Base-by-base conservation (phyloP, 1,140 invertebrate species). In the Musca vetustissima region DNA sequence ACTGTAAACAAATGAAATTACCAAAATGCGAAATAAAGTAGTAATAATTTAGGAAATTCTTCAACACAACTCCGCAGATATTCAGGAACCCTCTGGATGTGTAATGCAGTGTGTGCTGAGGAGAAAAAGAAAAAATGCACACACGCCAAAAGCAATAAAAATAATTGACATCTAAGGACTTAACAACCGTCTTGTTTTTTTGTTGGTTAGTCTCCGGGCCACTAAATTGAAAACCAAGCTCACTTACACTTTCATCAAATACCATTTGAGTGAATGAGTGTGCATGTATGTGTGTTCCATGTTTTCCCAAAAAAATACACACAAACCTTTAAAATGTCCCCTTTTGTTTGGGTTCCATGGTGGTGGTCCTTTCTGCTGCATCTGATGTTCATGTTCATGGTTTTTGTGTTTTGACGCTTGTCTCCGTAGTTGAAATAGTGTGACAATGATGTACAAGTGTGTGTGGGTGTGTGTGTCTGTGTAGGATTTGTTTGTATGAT, bases 151-250 rank as follows among this genome's bases (percentile, higher is more conserved):
- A 49, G 69, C 53, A 67, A 67, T 70, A 70, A 70, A 67, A 70
- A 67, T 70, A 70, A 70, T 70, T 70, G 69, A 67, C 69, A 67
- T 57, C 69, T 59, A 68, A 67, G 69, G 69, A 70, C 65, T 55
- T 69, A 43, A 43, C 36, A 43, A 25, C 21, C 19, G n/a, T n/a
- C n/a, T n/a, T n/a, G 8, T 1, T 22, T 53, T 61, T 57, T 59
- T 17, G 55, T 52, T 52, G n/a, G n/a, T n/a, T 52, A 13, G 57
- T 61, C 36, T 43, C 6, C 6, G 36, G 36, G 13, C 7, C 36
- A 43, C 7, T 13, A 43, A 43, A 43, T 43, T 43, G 36, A 43
- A 43, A 43, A 7, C 11, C 36, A 43, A 43, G 36, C 11, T 43
- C 36, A 28, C 36, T 43, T 43, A 28, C 28, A 28, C 28, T 28